Evolutionary conservation across 2,113 vertebrate genomes (phyloP).

Genomic region (Coptodon rendalli): DNA sequence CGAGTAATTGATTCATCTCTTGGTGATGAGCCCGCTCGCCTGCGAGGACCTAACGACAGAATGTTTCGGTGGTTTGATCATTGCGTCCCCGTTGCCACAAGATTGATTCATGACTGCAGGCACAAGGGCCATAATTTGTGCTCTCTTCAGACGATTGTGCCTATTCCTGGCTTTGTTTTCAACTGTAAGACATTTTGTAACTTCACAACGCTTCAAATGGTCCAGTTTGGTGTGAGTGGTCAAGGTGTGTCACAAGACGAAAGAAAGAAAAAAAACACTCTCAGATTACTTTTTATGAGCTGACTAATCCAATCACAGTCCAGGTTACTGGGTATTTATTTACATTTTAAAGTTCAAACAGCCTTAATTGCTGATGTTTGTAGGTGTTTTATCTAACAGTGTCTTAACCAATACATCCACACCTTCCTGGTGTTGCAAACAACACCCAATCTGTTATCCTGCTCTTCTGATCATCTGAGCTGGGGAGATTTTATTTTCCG

Average conservation of each 20-base stretch:
- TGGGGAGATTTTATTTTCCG: background rate
- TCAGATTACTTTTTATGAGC: too few relatives aligned
- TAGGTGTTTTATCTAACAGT: background rate
- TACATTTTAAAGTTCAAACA: background rate
- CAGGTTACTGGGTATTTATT: background rate
- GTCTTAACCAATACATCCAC: background rate
- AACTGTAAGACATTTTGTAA: background rate
- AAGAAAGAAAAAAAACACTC: background rate
- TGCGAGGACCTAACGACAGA: background rate
- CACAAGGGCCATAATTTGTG: background rate
- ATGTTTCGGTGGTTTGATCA: constrained; percentile 2
- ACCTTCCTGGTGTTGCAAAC: background rate
- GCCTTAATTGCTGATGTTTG: background rate
- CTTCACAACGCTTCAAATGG: background rate
- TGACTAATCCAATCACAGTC: background rate
- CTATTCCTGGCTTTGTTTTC: background rate
- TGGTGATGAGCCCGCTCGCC: background rate
- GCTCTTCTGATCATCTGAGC: background rate
- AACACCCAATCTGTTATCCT: background rate
- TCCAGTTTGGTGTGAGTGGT: background rate
- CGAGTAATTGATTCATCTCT: constrained; percentile 17
- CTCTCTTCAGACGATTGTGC: background rate
- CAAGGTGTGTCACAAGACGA: background rate
- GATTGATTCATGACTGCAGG: background rate
- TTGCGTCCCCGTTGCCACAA: background rate